Evolutionary conservation across 2,888 invertebrate species (phyloP).

Genomic region (Pachycephus smyrnensis): DNA sequence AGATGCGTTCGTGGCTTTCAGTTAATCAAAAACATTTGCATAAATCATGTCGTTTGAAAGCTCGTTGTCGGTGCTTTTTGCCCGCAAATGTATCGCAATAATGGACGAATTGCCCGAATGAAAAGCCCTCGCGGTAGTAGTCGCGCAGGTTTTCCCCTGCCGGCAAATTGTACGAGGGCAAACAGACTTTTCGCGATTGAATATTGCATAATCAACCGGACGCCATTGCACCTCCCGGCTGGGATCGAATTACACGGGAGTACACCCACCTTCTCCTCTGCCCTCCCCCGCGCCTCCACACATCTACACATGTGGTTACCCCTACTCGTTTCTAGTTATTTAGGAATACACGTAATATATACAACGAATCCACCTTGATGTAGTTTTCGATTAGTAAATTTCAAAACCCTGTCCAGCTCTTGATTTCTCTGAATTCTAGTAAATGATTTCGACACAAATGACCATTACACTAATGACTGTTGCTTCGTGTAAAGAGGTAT

Average conservation of each 20-base stretch:
- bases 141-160: background rate
- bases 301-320: background rate
- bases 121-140: background rate
- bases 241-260: background rate
- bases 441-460: background rate
- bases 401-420: background rate
- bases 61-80: slow-evolving; percentile 6
- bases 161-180: background rate
- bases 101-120: slow-evolving; percentile 2
- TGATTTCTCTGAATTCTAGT: background rate
- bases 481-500: background rate
- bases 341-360: background rate
- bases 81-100: background rate
- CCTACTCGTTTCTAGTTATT: background rate
- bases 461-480: background rate
- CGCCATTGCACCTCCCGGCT: background rate
- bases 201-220: background rate
- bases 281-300: background rate
- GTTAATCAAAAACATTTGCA: slow-evolving; percentile 9
- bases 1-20: background rate
- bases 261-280: background rate
- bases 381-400: background rate
- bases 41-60: slow-evolving; percentile 11
- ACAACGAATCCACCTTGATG: background rate
- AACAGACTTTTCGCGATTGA: background rate